phyloP scores from a whole-genome alignment of 92 coral and sea anemone species.

The Parazoanthus swiftii region DNA sequence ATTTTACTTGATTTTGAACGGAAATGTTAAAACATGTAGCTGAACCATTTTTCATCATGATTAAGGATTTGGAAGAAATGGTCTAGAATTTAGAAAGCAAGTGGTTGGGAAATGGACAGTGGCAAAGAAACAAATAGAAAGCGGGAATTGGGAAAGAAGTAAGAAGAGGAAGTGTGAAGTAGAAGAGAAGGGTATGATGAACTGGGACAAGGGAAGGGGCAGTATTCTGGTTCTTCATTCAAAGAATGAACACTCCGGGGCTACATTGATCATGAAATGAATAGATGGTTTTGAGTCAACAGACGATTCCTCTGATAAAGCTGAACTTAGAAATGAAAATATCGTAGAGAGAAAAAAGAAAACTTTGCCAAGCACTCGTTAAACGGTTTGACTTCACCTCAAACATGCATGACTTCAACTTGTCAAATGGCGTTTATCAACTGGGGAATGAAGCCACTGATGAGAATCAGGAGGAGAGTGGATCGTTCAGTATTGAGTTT shows the following conservation, averaged over 20 bases:
- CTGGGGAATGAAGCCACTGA: slow-evolving; percentile 71
- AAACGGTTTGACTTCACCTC: slow-evolving; percentile 45
- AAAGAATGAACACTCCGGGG: background rate
- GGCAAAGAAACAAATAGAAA: no score
- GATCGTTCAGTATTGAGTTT: slow-evolving; percentile 86
- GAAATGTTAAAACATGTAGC: no score
- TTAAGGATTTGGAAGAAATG: background rate
- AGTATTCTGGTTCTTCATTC: background rate
- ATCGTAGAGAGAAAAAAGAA: slow-evolving; percentile 68
- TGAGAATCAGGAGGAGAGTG: slow-evolving; percentile 69
- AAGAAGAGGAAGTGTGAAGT: background rate
- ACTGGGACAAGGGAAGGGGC: background rate
- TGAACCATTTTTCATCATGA: no score
- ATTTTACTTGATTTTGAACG: no score
- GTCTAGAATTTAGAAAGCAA: background rate
- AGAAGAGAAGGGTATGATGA: background rate
- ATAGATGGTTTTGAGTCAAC: no score
- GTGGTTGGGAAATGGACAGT: background rate
- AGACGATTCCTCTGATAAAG: background rate
- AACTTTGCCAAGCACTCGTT: slow-evolving; percentile 66
- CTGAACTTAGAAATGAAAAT: slow-evolving; percentile 29
- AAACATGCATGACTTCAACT: slow-evolving; percentile 50
- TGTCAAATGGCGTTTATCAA: slow-evolving; percentile 54
- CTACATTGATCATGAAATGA: no score
- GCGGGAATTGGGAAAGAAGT: background rate